Evolutionary conservation across 2,113 vertebrate genomes (phyloP).

Genomic region (Phalacrocorax brasilianus): DNA sequence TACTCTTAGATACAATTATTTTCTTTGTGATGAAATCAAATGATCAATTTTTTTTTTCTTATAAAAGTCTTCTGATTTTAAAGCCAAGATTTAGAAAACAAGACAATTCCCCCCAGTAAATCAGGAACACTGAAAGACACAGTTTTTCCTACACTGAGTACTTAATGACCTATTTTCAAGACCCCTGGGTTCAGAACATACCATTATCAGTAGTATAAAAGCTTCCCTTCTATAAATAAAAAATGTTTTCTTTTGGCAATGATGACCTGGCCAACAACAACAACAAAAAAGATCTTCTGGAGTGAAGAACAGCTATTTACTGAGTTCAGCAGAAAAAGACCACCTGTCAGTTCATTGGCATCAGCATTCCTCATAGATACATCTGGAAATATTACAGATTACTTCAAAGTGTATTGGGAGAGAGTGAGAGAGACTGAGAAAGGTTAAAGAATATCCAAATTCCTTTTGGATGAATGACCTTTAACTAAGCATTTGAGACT

Average conservation of each 20-base stretch:
- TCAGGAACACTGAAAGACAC: background rate
- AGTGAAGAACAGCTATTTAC: background rate
- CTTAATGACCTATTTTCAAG: conserved; percentile 1
- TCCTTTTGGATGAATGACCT: background rate
- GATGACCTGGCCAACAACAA: background rate
- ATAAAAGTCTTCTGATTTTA: background rate
- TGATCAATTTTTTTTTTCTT: background rate
- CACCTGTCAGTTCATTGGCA: background rate
- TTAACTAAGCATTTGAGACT: conserved; percentile 10
- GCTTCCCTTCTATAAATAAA: background rate
- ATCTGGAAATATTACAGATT: background rate
- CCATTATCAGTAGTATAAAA: background rate
- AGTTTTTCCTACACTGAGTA: background rate
- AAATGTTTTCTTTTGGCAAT: background rate
- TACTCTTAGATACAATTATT: conserved; percentile 16
- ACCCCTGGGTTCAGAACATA: background rate
- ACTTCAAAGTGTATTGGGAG: background rate
- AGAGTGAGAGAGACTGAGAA: background rate
- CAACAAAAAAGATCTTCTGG: background rate
- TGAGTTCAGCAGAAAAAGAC: background rate
- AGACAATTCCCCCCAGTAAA: background rate
- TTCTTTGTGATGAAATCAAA: conserved; percentile 10
- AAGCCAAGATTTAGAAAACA: background rate
- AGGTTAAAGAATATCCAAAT: conserved; percentile 9
- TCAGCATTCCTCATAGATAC: background rate